Percentiles rank a stretch among this genome's conserved stretches.
Evolutionary conservation across 1,140 invertebrate genomes (phyloP).

Genomic region (Cydia strobilella): DNA sequence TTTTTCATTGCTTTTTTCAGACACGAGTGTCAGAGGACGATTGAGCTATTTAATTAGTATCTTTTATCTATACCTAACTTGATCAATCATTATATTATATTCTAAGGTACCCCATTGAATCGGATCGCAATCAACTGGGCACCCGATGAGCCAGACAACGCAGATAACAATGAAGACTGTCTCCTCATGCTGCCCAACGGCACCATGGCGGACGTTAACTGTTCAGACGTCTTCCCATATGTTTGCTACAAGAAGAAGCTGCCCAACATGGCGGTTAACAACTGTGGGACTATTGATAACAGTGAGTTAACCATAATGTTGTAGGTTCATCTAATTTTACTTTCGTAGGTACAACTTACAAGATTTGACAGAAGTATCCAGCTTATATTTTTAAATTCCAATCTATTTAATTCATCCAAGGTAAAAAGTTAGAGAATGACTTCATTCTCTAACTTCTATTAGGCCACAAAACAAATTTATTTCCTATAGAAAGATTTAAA

Average conservation of each 20-base stretch:
- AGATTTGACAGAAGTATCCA: too few relatives aligned
- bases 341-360: too few relatives aligned
- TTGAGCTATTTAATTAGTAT: background rate
- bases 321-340: background rate
- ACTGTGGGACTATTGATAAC: slow-evolving; percentile 44
- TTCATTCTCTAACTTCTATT: too few relatives aligned
- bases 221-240: slow-evolving; percentile 40
- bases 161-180: slow-evolving; percentile 44
- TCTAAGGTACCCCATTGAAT: slow-evolving; percentile 41
- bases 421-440: too few relatives aligned
- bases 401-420: too few relatives aligned
- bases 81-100: background rate
- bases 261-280: slow-evolving; percentile 32
- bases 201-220: slow-evolving; percentile 42
- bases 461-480: too few relatives aligned
- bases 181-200: slow-evolving; percentile 38
- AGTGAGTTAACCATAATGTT: slow-evolving; percentile 33
- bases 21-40: background rate
- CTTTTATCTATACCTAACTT: background rate
- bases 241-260: slow-evolving; percentile 46
- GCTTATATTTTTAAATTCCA: too few relatives aligned
- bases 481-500: too few relatives aligned
- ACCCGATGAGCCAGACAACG: slow-evolving; percentile 46
- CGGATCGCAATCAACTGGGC: slow-evolving; percentile 43
- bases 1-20: background rate